Base-by-base conservation (phyloP, 2,797 vertebrate species). In the Gymnoscopelus microlampas region DNA sequence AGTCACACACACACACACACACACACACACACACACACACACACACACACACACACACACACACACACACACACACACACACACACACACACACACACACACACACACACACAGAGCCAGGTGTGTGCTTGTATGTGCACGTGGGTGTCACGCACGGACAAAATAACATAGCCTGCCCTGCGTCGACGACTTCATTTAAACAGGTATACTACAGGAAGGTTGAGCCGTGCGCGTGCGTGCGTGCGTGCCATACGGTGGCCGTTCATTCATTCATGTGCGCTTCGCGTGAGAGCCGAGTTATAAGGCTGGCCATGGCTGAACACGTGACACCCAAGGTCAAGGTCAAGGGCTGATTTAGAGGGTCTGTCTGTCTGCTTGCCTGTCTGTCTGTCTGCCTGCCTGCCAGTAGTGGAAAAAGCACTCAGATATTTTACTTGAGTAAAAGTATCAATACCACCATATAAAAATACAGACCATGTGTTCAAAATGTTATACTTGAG, bases 241-340 rank as follows among this genome's bases (percentile, higher is more conserved):
- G 74, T 65, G 56, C 35, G 68, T 59, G 19, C 50, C 13, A 66
- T 29, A 60, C 53, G 47, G 70, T 70, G 61, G 64, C 67, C 59
- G 70, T 60, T 23, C 32, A 32, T 32, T 32, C 32, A 32, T 32
- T 5, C 32, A 4, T 5, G 32, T 35, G 32, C 32, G 60, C 64
- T 55, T 59, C 14, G 14, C 55, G 19, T 57, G 66, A 78, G 68
- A 62, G 54, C 69, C 78, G 64, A 67, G 57, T 60, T 60, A 74
- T 60, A 63, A 63, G 70, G 8, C 76, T 63, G 83, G 66, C 55
- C 72, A n/a, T 9, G 53, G 57, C 53, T 57, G 60, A 24, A 70
- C 82, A 87, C 67, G 70, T 86, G 82, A 89, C 61, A 74, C 56
- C 73, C 79, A 90, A 89, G 90, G 88, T 87, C 84, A 89, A 88